Evolutionary conservation across 2,113 vertebrate genomes (phyloP), one percentile per base, ranked within the genome.

Genomic region (Brevimyrus niger): DNA sequence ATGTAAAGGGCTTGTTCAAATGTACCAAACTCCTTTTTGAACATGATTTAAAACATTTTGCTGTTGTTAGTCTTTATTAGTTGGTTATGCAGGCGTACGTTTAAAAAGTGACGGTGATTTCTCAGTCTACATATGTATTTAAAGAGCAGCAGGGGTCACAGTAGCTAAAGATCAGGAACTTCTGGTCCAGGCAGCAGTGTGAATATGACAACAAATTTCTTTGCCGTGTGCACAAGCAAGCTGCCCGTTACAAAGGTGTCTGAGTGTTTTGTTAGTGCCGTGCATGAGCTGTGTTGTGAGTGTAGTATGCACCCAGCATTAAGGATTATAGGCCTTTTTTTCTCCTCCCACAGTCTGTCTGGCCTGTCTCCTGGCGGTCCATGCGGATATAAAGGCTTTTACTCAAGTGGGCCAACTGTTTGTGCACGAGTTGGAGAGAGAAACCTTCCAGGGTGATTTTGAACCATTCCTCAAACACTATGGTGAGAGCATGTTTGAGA

Each of bases 381-480:
- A 89, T 53, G 94, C 94, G 21, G 95, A 96, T 92, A 90, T 92
- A 50, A 94, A 94, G 80, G n/a, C 89, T 6, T 90, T 90, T 35
- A 90, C 94, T 89, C 91, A 91, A 9, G 93, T 94, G 88, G 96
- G 96, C 87, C 94, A 90, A 91, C 91, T 97, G 23, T 96, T 96
- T 87, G 94, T 96, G 5, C 92, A 95, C 4, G 94, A 96, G 90
- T 87, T 97, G 91, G 10, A 95, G 90, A 94, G 94, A 91, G 95
- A 95, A 69, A 88, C 91, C 55, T 96, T 95, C 94, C 96, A 96
- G 90, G 93, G 91, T 31, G 94, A 96, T 76, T 96, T 97, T 90
- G 94, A 94, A 51, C 94, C 95, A 13, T 90, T 93, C 88, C 92
- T 93, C 51, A 95, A 94, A 90, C 93, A 95, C 89, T 95, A 95